Evolutionary conservation across 2,888 invertebrate genomes (phyloP).

Genomic region (Boloria selene): DNA sequence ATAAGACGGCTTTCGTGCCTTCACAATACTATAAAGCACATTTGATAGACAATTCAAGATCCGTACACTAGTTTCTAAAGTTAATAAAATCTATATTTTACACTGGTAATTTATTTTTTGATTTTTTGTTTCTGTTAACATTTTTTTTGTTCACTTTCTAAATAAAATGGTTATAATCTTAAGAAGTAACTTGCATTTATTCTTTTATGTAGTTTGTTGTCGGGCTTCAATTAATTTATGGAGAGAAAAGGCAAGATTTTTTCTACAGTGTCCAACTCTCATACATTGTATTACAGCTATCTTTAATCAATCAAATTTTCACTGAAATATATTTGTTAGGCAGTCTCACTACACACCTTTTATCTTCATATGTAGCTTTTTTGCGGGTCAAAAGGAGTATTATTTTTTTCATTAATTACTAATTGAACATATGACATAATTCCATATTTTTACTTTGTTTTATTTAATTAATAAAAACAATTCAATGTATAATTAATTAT

Average conservation of each 20-base stretch:
- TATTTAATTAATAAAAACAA: not conserved
- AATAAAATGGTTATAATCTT: too few relatives aligned
- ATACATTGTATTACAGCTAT: too few relatives aligned
- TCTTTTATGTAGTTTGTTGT: too few relatives aligned
- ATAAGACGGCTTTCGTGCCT: constrained; percentile 29
- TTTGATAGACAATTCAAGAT: not conserved
- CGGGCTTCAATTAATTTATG: too few relatives aligned
- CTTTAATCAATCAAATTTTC: too few relatives aligned
- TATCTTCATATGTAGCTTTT: not conserved
- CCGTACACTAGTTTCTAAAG: not conserved
- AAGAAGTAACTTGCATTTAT: too few relatives aligned
- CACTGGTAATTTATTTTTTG: too few relatives aligned
- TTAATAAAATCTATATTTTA: not conserved
- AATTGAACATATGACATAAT: not conserved
- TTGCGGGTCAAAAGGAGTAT: constrained; percentile 19
- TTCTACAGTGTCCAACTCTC: too few relatives aligned
- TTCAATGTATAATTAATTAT: too few relatives aligned
- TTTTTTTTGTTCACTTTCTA: too few relatives aligned
- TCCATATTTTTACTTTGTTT: not conserved
- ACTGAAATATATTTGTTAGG: too few relatives aligned
- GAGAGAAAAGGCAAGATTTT: too few relatives aligned
- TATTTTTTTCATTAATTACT: not conserved
- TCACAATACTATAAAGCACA: constrained; percentile 3
- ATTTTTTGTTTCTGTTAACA: not conserved
- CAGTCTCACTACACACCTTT: not conserved